A percentile compares a stretch with the other conserved stretches of the same genome.
Evolutionary conservation across 2,888 invertebrate species (phyloP).

Genomic region (Petrolisthes manimaculis): DNA sequence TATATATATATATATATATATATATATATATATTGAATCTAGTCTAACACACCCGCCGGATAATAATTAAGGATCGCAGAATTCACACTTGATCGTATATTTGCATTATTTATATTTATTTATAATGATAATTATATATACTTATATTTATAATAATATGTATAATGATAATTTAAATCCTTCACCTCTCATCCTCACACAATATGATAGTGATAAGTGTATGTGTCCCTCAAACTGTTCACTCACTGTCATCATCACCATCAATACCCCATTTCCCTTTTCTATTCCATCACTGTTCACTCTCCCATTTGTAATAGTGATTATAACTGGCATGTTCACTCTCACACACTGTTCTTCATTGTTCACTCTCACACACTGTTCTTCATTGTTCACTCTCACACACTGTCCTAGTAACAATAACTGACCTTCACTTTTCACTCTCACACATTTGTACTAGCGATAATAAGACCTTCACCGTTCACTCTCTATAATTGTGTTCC

Average conservation of each 20-base stretch:
- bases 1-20: slow-evolving; percentile 29
- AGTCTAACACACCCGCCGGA: neutral
- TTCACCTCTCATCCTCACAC: neutral
- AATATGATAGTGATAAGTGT: neutral
- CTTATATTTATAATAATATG: neutral
- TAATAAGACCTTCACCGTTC: neutral
- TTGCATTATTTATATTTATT: neutral
- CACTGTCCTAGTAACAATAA: neutral
- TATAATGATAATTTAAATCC: neutral
- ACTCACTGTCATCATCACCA: neutral
- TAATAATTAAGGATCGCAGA: neutral
- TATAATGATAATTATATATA: slow-evolving; percentile 11
- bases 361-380: neutral
- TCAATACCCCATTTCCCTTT: neutral
- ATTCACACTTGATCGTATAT: neutral
- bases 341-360: neutral
- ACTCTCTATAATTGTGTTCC: neutral
- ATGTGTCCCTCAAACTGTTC: neutral
- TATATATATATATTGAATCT: neutral
- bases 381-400: neutral
- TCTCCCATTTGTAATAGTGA: too few species aligned
- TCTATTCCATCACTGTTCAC: neutral
- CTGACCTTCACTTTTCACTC: slow-evolving; percentile 2
- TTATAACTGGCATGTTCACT: too few species aligned
- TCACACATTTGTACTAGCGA: too few species aligned